A percentile compares a stretch with the other conserved stretches of the same genome.
Evolutionary conservation across 2,888 invertebrate genomes (phyloP).

Genomic region (Xanthorhoe spadicearia): DNA sequence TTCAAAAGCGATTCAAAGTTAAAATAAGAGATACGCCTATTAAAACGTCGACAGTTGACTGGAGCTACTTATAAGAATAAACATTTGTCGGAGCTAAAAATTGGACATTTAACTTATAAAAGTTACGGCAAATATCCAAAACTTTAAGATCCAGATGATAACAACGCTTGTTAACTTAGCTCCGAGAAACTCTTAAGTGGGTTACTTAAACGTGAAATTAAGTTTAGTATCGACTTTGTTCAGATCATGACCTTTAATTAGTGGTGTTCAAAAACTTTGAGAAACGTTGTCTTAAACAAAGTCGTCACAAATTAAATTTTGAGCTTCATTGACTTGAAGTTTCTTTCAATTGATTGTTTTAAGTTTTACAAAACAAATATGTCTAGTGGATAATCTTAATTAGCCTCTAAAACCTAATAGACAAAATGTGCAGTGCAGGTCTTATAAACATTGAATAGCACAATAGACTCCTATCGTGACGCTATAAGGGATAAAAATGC

Average conservation of each 20-base stretch:
- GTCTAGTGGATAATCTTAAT: no score
- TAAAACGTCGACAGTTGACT: neutral
- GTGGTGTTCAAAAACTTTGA: slow-evolving; percentile 42
- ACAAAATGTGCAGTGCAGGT: no score
- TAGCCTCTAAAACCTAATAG: slow-evolving; percentile 5
- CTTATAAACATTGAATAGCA: no score
- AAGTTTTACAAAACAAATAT: slow-evolving; percentile 20
- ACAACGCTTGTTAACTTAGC: slow-evolving; percentile 56
- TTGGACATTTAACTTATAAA: slow-evolving; percentile 43
- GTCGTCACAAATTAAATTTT: slow-evolving; percentile 39
- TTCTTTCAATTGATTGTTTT: slow-evolving; percentile 31
- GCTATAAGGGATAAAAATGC: no score
- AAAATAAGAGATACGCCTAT: slow-evolving; percentile 9
- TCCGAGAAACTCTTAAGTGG: slow-evolving; percentile 54
- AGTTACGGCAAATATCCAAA: slow-evolving; percentile 43
- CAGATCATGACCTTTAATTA: slow-evolving; percentile 44
- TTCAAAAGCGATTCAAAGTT: no score
- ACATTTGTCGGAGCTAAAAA: slow-evolving; percentile 35
- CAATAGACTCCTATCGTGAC: no score
- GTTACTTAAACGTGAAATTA: slow-evolving; percentile 56
- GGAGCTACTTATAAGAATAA: slow-evolving; percentile 29
- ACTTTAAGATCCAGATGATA: slow-evolving; percentile 49
- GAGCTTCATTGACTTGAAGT: slow-evolving; percentile 31
- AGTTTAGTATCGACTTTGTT: slow-evolving; percentile 47
- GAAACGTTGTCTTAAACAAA: slow-evolving; percentile 39